Evolutionary conservation across 2,113 vertebrate species (phyloP).

Genomic region (Nicator chloris): DNA sequence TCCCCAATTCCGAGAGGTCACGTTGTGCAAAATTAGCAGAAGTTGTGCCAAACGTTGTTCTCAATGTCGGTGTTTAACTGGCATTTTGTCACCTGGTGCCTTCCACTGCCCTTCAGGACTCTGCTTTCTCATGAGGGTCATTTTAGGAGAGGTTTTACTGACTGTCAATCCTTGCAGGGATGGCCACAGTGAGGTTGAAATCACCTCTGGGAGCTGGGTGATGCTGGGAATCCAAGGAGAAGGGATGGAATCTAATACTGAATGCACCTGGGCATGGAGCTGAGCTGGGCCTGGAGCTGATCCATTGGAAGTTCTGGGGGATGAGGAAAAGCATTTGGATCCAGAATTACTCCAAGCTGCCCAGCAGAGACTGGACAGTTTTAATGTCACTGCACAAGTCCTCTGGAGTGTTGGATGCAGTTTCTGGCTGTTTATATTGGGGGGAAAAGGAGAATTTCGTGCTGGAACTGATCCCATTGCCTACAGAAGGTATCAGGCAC

Average conservation of each 20-base stretch:
- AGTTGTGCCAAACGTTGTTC: neutral
- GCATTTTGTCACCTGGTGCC: neutral
- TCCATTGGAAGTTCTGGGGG: neutral
- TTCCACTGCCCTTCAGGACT: neutral
- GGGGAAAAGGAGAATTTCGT: neutral
- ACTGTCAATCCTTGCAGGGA: neutral
- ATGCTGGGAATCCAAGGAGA: neutral
- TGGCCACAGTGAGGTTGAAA: neutral
- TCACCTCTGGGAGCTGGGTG: neutral
- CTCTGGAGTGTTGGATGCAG: neutral
- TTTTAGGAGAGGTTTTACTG: neutral
- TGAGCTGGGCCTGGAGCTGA: neutral
- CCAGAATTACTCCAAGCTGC: neutral
- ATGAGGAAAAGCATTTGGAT: neutral
- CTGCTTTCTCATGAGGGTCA: neutral
- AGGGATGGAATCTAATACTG: neutral
- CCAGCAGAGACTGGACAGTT: neutral
- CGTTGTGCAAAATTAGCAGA: accelerated
- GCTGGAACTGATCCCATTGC: neutral
- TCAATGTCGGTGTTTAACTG: neutral
- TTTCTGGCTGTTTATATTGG: neutral
- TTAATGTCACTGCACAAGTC: neutral
- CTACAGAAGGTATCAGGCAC: neutral
- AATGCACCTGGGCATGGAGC: neutral
- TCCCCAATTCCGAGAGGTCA: neutral